phyloP scores from a whole-genome alignment of 2,113 vertebrate genomes.

The Varanus salvator region DNA sequence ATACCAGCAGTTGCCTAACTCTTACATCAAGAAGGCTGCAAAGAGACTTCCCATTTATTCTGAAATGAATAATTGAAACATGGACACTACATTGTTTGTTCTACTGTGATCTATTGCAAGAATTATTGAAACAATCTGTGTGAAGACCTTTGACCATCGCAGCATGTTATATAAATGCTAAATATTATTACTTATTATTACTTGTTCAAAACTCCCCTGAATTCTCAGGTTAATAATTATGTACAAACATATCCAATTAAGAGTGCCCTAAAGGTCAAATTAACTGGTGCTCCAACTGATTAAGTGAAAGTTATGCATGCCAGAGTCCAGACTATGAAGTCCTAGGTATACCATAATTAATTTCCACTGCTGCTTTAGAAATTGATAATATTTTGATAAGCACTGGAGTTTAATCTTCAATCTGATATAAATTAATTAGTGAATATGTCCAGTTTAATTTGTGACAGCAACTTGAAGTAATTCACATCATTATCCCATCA shows the following conservation, averaged over 20 bases:
- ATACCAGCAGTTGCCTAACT: background rate
- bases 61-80: background rate
- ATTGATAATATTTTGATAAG: conserved; percentile 26
- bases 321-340: background rate
- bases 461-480: conserved; percentile 7
- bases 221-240: background rate
- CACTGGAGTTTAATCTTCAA: conserved; percentile 22
- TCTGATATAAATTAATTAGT: conserved; percentile 26
- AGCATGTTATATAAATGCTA: background rate
- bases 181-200: background rate
- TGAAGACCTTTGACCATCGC: background rate
- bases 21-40: background rate
- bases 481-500: background rate
- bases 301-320: conserved; percentile 8
- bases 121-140: background rate
- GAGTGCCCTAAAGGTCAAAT: conserved; percentile 7
- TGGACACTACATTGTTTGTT: background rate
- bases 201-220: background rate
- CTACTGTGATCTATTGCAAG: background rate
- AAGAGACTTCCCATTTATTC: background rate
- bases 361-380: conserved; percentile 1
- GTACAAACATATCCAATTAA: conserved; percentile 4
- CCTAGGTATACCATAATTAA: conserved; percentile 5
- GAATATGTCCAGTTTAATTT: conserved; percentile 9
- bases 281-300: background rate